Percentiles rank a stretch among this genome's conserved stretches.
phyloP scores from a whole-genome alignment of 2,888 invertebrate species.

The Trissolcus brochymenae region DNA sequence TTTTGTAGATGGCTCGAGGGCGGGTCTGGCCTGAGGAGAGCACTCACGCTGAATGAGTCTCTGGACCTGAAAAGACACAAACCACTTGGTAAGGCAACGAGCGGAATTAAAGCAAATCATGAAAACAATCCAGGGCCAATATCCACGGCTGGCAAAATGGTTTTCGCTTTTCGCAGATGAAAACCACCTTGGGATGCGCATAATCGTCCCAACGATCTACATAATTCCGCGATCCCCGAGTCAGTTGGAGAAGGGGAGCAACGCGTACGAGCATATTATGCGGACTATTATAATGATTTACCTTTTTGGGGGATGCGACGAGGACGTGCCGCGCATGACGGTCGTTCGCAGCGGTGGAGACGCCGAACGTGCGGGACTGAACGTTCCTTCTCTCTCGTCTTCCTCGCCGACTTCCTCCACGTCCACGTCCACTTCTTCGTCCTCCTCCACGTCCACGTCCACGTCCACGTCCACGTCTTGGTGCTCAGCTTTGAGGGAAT shows the following conservation, averaged over 20 bases:
- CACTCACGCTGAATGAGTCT: conserved; percentile 90
- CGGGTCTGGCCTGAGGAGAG: conserved; percentile 87
- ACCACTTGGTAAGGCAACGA: no score
- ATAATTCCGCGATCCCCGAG: conserved; percentile 32
- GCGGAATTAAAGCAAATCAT: no score
- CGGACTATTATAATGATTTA: conserved; percentile 24
- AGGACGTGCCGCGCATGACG: conserved; percentile 64
- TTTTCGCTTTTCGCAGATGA: not conserved
- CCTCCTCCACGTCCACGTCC: conserved; percentile 71
- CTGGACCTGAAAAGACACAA: conserved; percentile 78
- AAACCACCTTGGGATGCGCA: conserved; percentile 21
- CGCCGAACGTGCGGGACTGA: conserved; percentile 70
- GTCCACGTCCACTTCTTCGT: conserved; percentile 73
- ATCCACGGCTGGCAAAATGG: no score
- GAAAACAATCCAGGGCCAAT: no score
- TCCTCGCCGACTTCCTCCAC: conserved; percentile 74
- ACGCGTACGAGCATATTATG: conserved; percentile 31
- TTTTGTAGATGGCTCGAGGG: conserved; percentile 80
- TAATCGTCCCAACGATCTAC: conserved; percentile 24
- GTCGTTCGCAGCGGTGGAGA: conserved; percentile 69
- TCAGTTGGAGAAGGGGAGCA: no score
- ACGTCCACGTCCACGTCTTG: conserved; percentile 69
- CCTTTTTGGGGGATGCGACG: conserved; percentile 67
- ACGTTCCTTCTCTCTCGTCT: conserved; percentile 69
- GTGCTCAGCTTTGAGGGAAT: conserved; percentile 71